Evolutionary conservation across 2,113 vertebrate genomes (phyloP).

Genomic region (Pelodiscus sinensis): DNA sequence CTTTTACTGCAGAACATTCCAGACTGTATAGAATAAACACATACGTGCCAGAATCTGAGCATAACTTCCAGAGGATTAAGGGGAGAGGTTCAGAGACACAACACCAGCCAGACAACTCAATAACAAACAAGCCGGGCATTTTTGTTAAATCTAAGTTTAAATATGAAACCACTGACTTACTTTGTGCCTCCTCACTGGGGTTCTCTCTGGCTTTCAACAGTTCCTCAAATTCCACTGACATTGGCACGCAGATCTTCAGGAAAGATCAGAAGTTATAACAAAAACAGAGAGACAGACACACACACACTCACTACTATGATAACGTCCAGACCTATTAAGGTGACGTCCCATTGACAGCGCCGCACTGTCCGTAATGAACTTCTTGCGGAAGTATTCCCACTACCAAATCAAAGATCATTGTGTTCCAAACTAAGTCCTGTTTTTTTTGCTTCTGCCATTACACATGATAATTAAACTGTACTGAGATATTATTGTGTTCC

Average conservation of each 20-base stretch:
- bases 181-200: slow-evolving; percentile 95
- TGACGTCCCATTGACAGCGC: accelerated
- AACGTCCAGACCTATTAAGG: background rate
- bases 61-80: background rate
- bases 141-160: background rate
- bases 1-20: background rate
- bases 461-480: background rate
- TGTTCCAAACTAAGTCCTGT: background rate
- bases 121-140: accelerated
- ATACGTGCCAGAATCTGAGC: background rate
- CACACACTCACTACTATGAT: accelerated
- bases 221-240: slow-evolving; percentile 98
- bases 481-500: background rate
- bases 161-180: slow-evolving; percentile 76
- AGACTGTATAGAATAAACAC: background rate
- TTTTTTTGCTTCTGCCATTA: background rate
- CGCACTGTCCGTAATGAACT: background rate
- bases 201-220: slow-evolving; percentile 95
- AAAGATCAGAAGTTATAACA: background rate
- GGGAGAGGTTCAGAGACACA: background rate
- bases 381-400: background rate
- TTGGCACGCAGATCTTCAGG: slow-evolving; percentile 93
- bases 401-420: background rate
- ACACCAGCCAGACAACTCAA: background rate
- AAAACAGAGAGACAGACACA: background rate